Evolutionary conservation across 2,113 vertebrate genomes (phyloP), one percentile per base, ranked within the genome.

Genomic region (Lathamus discolor): DNA sequence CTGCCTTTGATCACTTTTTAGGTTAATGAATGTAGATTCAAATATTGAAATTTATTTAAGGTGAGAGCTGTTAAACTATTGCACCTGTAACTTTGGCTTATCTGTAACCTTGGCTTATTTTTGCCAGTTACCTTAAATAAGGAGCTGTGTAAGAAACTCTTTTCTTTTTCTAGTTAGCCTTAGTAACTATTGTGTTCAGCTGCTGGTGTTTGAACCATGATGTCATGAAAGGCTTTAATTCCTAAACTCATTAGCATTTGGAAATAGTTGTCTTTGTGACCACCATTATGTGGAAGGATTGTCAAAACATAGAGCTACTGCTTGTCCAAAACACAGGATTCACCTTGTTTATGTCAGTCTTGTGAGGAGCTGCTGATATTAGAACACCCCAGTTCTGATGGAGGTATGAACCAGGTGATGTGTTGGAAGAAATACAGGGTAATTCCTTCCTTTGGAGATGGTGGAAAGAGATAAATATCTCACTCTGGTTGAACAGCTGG

Each of bases 381-480:
- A 31, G 13, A 83, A 27, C 39, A n/a, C 2, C 57, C 13, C 17
- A 9, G 4, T 59, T 86, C 51, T 57, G 49, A 5, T 3, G 10
- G 63, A 67, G 31, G 11, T 3, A 1, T 0, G 15, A 89, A 41
- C 68, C 10, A 55, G 73, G 49, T 17, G 29, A 2, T 1, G 0
- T 0, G 0, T 33, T 33, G 41, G 59, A 67, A 80, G 48, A 75
- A 68, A 37, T 37, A 5, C 8, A 1, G 6, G 44, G 78, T 46
- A 86, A 72, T 86, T 86, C 51, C 43, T 52, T 63, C 24, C 7
- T 37, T 81, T 39, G 54, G 64, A 91, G 75, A 6, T n/a, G 66
- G 10, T 57, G 75, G 74, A 52, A 69, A 10, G 82, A 54, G 68
- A 43, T 86, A 1, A 23, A 28, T 20, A 3, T 62, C 75, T 64